A percentile compares a stretch with the other conserved stretches of the same genome.
Evolutionary conservation across 2,113 vertebrate species (phyloP).

Genomic region (Microcebus lehilahytsara): DNA sequence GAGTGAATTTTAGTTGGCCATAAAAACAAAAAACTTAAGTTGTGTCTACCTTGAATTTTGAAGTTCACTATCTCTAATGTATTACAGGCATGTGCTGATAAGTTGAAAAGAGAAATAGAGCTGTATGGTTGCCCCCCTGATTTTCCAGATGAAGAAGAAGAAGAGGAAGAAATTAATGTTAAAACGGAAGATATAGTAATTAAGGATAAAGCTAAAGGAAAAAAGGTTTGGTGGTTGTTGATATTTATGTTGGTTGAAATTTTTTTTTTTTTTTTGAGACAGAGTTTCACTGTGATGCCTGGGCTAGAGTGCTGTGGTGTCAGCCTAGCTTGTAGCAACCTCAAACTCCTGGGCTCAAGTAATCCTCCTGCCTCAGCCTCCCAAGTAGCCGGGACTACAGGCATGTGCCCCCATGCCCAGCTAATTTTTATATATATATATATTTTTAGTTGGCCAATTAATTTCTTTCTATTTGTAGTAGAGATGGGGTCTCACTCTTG

Average conservation of each 20-base stretch:
- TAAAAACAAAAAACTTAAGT: not conserved
- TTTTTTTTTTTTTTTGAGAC: not conserved
- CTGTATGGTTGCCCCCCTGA: slow-evolving; percentile 95
- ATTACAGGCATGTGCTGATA: slow-evolving; percentile 96
- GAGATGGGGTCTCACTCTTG: too few relatives aligned
- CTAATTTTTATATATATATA: too few relatives aligned
- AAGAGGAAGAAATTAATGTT: slow-evolving; percentile 87
- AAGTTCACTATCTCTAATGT: not conserved
- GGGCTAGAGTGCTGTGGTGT: too few relatives aligned
- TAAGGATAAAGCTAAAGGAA: slow-evolving; percentile 97
- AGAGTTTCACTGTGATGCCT: too few relatives aligned
- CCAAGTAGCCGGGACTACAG: too few relatives aligned
- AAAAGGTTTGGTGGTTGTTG: slow-evolving; percentile 87
- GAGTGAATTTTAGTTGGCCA: not conserved
- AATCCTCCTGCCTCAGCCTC: too few relatives aligned
- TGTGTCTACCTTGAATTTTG: slow-evolving; percentile 38
- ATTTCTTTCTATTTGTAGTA: too few relatives aligned
- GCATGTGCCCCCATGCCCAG: too few relatives aligned
- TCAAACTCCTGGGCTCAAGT: too few relatives aligned
- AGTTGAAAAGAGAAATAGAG: slow-evolving; percentile 97
- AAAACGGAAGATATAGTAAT: slow-evolving; percentile 89
- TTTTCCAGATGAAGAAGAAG: slow-evolving; percentile 96
- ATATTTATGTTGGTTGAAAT: slow-evolving; percentile 4
- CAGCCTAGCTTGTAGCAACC: too few relatives aligned
- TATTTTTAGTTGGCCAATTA: too few relatives aligned